These are phyloP conservation scores for Cantharis rufa DNA, from an alignment of 2,888 invertebrate genomes.

Conservation along the genomic window DNA sequence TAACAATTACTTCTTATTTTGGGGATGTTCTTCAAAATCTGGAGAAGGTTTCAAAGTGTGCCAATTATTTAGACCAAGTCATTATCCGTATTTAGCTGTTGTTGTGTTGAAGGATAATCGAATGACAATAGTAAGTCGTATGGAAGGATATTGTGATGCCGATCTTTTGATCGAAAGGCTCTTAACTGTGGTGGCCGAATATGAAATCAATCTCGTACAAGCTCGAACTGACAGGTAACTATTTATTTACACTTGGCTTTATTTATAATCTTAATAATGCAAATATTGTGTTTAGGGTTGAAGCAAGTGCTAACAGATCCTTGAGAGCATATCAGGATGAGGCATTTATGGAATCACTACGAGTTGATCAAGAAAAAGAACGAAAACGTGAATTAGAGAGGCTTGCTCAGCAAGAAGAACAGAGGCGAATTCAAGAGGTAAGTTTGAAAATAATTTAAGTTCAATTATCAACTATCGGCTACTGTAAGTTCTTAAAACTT, in stretches of 20 bases:
- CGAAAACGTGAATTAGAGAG: constrained; percentile 66
- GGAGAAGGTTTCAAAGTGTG: constrained; percentile 93
- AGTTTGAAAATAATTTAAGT: neutral
- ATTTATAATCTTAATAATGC: neutral
- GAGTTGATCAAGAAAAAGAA: constrained; percentile 95
- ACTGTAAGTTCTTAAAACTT: too few species aligned
- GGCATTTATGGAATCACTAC: constrained; percentile 88
- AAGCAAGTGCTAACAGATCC: constrained; percentile 82
- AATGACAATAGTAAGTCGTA: constrained; percentile 75
- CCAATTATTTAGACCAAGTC: constrained; percentile 80
- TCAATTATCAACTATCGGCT: neutral
- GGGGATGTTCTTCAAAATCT: constrained; percentile 89
- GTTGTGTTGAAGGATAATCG: constrained; percentile 87
- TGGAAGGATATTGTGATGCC: constrained; percentile 83
- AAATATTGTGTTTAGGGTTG: constrained; percentile 61
- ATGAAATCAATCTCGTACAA: constrained; percentile 84
- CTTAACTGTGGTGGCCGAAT: constrained; percentile 77
- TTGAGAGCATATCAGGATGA: constrained; percentile 90
- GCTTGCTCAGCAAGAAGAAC: constrained; percentile 60
- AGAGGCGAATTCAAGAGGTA: constrained; percentile 52
- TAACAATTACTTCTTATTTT: constrained; percentile 84
- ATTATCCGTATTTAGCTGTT: constrained; percentile 86
- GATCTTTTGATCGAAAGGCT: constrained; percentile 73
- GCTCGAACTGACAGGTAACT: constrained; percentile 81
- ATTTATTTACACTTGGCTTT: neutral